phyloP scores from a whole-genome alignment of 2,888 invertebrate genomes.

The Eristalinus aeneus region DNA sequence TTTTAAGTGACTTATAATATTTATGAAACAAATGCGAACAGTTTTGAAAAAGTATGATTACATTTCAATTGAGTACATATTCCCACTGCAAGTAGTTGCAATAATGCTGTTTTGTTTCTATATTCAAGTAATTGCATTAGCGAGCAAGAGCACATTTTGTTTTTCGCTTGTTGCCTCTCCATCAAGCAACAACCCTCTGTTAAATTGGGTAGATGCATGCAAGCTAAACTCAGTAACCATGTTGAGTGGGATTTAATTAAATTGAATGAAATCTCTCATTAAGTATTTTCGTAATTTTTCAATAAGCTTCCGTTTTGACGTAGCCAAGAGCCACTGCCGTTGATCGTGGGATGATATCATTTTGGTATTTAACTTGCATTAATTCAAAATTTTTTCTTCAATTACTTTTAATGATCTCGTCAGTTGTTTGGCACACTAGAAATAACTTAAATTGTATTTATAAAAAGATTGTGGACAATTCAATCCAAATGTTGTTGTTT shows the following conservation, averaged over 20 bases:
- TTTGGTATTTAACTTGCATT: constrained; percentile 28
- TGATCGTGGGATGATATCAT: constrained; percentile 45
- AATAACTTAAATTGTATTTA: too few relatives aligned
- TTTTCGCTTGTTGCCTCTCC: constrained; percentile 31
- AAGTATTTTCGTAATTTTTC: constrained; percentile 57
- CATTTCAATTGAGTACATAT: constrained; percentile 18
- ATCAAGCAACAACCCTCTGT: constrained; percentile 48
- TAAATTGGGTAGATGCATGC: constrained; percentile 48
- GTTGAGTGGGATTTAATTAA: constrained; percentile 65
- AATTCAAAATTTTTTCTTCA: constrained; percentile 10
- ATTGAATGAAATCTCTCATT: constrained; percentile 67
- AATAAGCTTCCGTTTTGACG: constrained; percentile 58
- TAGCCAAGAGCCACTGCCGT: constrained; percentile 18
- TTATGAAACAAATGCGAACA: background rate
- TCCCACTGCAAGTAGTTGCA: constrained; percentile 38
- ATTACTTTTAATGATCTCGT: background rate
- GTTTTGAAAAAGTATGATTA: constrained; percentile 2
- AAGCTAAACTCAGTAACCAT: constrained; percentile 52
- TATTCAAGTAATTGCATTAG: constrained; percentile 58
- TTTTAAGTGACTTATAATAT: too few relatives aligned
- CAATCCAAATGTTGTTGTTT: too few relatives aligned
- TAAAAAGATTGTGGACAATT: too few relatives aligned
- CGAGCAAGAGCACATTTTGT: constrained; percentile 42
- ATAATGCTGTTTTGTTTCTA: constrained; percentile 44
- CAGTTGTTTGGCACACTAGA: too few relatives aligned